Base-by-base conservation (phyloP, 2,888 invertebrate species). In the Caenorhabditis sp. region DNA sequence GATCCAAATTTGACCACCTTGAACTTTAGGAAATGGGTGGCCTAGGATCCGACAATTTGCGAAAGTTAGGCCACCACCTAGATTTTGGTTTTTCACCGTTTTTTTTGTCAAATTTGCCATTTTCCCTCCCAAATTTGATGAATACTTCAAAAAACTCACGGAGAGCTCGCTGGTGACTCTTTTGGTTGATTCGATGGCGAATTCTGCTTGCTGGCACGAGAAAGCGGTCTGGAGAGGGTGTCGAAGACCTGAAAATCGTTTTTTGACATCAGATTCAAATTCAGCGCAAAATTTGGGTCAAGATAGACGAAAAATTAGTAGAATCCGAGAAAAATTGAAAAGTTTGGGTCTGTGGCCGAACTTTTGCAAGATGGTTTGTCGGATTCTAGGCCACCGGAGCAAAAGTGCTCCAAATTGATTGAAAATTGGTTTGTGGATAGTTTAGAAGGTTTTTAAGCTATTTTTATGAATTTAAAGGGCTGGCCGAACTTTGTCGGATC, bases 191-290 rank as follows among this genome's bases (percentile, higher is more conserved):
- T 70, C 11, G 44, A 61, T 18, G 56, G 56, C 47, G 72, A 61
- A 28, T 64, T 70, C 13, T 69, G 51, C 44, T 80, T 76, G 60
- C 72, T 74, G 26, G 83, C 82, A n/a, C 82, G 78, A n/a, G 84
- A 84, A n/a, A 85, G 50, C 44, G 85, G 85, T 15, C 84, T 78
- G 13, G 84, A 84, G 22, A 85, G 70, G 3, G 85, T 84, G 74
- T 85, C 85, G 77, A 85, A 85, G 2, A 82, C 69, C 82, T 82
- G 69, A n/a, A 71, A 70, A n/a, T n/a, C n/a, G n/a, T n/a, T n/a
- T n/a, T n/a, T n/a, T n/a, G n/a, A n/a, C n/a, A n/a, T n/a, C n/a
- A n/a, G n/a, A n/a, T n/a, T n/a, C n/a, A n/a, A n/a, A n/a, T n/a
- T n/a, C n/a, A 26, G 18, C 32, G 32, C 9, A 32, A 26, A 53